These are phyloP conservation scores for Tetrax tetrax DNA, from an alignment of 2,113 vertebrate genomes.

Conservation along the genomic window DNA sequence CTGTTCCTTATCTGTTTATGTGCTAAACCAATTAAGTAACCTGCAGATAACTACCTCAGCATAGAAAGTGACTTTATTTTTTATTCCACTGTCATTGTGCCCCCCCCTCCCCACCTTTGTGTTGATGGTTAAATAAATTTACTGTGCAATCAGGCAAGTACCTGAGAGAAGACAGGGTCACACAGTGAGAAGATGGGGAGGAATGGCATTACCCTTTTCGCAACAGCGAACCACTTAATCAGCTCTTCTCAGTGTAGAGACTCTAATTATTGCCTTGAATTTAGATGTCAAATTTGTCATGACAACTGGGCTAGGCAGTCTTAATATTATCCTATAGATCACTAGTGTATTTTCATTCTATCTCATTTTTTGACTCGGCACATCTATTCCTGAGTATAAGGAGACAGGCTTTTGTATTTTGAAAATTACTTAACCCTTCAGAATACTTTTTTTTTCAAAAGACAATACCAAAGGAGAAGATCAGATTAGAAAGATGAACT, in stretches of 20 bases:
- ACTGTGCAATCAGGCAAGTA: background rate
- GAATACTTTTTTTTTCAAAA: background rate
- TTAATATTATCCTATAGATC: background rate
- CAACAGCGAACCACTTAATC: background rate
- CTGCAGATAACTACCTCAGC: background rate
- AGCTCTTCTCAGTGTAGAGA: background rate
- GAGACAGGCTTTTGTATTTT: background rate
- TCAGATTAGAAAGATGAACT: background rate
- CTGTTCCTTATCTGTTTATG: background rate
- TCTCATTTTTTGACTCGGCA: background rate
- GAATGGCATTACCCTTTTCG: background rate
- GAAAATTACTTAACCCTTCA: background rate
- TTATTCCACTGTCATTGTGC: no score
- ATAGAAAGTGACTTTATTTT: background rate
- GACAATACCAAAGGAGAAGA: background rate
- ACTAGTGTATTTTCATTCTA: background rate
- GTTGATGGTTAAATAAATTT: background rate
- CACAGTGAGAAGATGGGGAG: background rate
- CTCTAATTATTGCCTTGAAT: background rate
- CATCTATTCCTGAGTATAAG: background rate
- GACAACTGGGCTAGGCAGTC: background rate
- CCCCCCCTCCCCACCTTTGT: accelerated
- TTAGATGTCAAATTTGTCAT: background rate
- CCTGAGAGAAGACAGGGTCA: background rate
- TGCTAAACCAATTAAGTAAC: background rate